phyloP scores from a whole-genome alignment of 2,113 vertebrate species.

The Pao palembangensis region DNA sequence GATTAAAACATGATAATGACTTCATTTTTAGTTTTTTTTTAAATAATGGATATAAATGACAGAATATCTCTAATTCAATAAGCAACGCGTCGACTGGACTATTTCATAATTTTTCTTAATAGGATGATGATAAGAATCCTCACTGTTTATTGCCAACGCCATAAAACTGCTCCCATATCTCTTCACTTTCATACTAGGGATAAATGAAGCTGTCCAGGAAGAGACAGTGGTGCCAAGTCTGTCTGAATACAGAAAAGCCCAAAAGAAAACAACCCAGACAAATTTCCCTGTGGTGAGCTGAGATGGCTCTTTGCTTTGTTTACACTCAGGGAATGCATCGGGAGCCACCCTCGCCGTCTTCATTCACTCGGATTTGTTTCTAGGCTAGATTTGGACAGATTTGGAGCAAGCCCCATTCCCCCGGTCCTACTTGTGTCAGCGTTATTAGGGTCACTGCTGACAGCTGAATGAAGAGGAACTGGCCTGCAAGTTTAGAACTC shows the following conservation, averaged over 20 bases:
- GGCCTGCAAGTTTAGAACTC: slow-evolving; percentile 62
- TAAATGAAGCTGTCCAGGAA: slow-evolving; percentile 21
- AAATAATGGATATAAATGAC: no score
- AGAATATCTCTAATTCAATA: no score
- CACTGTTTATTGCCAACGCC: no score
- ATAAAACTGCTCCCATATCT: no score
- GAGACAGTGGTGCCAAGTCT: slow-evolving; percentile 32
- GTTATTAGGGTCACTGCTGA: slow-evolving; percentile 67
- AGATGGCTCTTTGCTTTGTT: slow-evolving; percentile 39
- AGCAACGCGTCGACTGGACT: no score
- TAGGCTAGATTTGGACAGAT: slow-evolving; percentile 23
- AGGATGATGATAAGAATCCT: no score
- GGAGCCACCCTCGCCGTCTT: slow-evolving; percentile 15
- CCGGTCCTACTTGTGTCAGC: slow-evolving; percentile 22
- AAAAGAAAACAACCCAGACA: slow-evolving; percentile 31
- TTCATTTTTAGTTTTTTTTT: no score
- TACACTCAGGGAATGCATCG: slow-evolving; percentile 13
- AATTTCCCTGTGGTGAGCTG: slow-evolving; percentile 15
- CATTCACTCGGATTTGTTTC: slow-evolving; percentile 21
- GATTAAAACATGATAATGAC: no score
- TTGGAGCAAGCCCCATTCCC: slow-evolving; percentile 26
- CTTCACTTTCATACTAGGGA: slow-evolving; percentile 14
- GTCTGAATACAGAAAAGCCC: slow-evolving; percentile 19
- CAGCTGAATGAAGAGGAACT: slow-evolving; percentile 60
- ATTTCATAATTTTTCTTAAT: no score